These are phyloP conservation scores for Trinectes maculatus DNA, from an alignment of 2,113 vertebrate genomes.

Conservation along the genomic window DNA sequence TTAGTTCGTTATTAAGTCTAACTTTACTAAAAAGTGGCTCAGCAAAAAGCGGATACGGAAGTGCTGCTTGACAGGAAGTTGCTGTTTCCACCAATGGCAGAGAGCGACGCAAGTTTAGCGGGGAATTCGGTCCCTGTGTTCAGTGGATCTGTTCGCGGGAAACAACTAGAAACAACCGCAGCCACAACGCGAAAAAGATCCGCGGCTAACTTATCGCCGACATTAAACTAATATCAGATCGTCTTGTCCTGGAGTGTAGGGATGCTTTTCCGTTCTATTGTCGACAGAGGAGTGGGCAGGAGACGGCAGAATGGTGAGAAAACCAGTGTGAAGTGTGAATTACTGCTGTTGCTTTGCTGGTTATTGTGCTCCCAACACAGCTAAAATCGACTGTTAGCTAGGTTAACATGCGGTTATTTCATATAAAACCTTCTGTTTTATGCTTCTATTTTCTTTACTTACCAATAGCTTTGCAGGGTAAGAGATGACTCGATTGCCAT, in stretches of 20 bases:
- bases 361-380: neutral
- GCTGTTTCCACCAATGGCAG: slow-evolving; percentile 68
- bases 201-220: neutral
- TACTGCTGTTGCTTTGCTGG: no score
- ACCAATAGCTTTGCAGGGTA: neutral
- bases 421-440: neutral
- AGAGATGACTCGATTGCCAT: no score
- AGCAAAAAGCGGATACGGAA: slow-evolving; percentile 41
- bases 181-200: neutral
- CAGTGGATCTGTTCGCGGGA: slow-evolving; percentile 76
- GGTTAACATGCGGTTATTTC: neutral
- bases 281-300: slow-evolving; percentile 73
- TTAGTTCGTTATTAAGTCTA: neutral
- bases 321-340: neutral
- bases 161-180: slow-evolving; percentile 26
- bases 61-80: neutral
- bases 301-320: slow-evolving; percentile 75
- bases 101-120: slow-evolving; percentile 66
- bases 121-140: slow-evolving; percentile 62
- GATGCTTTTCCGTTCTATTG: slow-evolving; percentile 80
- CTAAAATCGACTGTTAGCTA: neutral
- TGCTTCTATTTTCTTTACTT: neutral
- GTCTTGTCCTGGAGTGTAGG: neutral
- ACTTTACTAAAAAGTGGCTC: neutral
- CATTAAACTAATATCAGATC: neutral